Evolutionary conservation across 2,888 invertebrate species (phyloP).

Genomic region (Watsonalla binaria): DNA sequence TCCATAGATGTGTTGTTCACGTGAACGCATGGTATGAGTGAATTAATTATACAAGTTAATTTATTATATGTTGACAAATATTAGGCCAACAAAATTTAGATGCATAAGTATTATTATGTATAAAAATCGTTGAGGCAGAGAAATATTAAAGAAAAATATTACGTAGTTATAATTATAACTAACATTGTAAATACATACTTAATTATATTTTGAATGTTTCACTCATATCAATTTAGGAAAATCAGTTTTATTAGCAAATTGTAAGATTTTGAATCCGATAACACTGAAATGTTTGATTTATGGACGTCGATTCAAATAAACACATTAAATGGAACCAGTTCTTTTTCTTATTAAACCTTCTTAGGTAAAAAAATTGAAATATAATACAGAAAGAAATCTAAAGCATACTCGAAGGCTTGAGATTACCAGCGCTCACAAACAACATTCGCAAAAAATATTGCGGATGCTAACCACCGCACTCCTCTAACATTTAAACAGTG

Average conservation of each 20-base stretch:
- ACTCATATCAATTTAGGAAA: conserved; percentile 73
- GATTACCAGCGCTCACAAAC: no score
- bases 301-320: conserved; percentile 69
- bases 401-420: no score
- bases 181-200: conserved; percentile 64
- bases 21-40: conserved; percentile 29
- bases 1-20: neutral
- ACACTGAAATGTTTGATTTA: conserved; percentile 69
- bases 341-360: neutral
- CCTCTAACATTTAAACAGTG: no score
- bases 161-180: conserved; percentile 54
- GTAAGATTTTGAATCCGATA: conserved; percentile 62
- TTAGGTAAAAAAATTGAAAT: no score
- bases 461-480: no score
- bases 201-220: conserved; percentile 73
- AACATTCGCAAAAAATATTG: no score
- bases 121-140: conserved; percentile 42
- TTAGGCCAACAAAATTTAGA: conserved; percentile 53
- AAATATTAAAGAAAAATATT: conserved; percentile 42
- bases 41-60: conserved; percentile 20
- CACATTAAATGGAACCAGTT: conserved; percentile 51
- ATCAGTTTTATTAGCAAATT: conserved; percentile 69
- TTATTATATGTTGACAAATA: conserved; percentile 20
- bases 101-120: conserved; percentile 40
- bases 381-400: no score